phyloP scores from a whole-genome alignment of 2,888 invertebrate species.

The Amblyjoppa fuscipennis region DNA sequence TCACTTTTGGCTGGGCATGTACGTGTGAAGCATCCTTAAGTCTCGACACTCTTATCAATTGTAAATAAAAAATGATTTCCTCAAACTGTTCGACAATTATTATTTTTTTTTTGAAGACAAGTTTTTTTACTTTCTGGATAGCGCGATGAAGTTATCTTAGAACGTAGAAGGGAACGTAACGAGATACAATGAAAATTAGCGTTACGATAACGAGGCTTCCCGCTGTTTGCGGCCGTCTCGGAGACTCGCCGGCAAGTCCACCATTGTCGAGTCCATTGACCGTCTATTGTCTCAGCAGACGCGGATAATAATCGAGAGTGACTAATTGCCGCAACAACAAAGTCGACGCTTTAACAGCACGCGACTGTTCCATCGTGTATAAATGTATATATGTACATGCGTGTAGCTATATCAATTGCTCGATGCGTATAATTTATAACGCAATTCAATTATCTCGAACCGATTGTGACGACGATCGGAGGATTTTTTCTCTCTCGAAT shows the following conservation, averaged over 20 bases:
- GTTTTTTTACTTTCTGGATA: background rate
- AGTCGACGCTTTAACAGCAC: constrained; percentile 13
- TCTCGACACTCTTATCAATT: no score
- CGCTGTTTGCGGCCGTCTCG: background rate
- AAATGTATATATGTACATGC: no score
- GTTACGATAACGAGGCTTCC: background rate
- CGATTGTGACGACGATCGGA: constrained; percentile 7
- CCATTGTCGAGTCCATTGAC: constrained; percentile 50
- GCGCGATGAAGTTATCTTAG: background rate
- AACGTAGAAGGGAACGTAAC: background rate
- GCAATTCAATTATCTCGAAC: constrained; percentile 31
- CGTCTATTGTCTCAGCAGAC: constrained; percentile 51
- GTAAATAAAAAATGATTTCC: no score
- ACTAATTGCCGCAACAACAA: constrained; percentile 47
- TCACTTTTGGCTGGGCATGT: no score
- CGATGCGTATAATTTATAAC: constrained; percentile 20
- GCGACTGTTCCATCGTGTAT: constrained; percentile 12
- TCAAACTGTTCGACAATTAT: background rate
- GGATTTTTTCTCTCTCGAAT: background rate
- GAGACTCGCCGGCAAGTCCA: background rate
- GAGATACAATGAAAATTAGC: background rate
- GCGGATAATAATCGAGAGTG: constrained; percentile 51
- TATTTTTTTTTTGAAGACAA: background rate
- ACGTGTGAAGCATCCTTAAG: no score
- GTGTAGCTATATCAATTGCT: background rate